Percentiles rank a stretch among this genome's conserved stretches.
Evolutionary conservation across 2,888 invertebrate genomes (phyloP).

Genomic region (Amblyjoppa proteus): DNA sequence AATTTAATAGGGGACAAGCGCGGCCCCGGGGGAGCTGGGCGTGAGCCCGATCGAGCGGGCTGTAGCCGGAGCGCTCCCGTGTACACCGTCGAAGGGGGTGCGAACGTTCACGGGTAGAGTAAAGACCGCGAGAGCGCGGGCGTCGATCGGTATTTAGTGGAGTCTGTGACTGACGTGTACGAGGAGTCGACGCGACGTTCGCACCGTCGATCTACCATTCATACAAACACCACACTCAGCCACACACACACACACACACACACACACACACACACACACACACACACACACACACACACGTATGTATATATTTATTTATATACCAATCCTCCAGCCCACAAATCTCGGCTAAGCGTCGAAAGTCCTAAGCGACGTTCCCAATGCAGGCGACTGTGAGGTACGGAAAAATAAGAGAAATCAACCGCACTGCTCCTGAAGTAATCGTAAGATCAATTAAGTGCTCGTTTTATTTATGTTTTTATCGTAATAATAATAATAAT

Average conservation of each 20-base stretch:
- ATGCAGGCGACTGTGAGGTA: background rate
- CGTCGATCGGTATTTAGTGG: conserved; percentile 84
- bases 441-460: conserved; percentile 41
- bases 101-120: conserved; percentile 43
- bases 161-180: conserved; percentile 83
- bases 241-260: background rate
- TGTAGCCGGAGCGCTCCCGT: conserved; percentile 50
- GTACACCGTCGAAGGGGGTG: conserved; percentile 43
- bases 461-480: conserved; percentile 10
- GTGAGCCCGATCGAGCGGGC: conserved; percentile 57
- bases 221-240: background rate
- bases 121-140: conserved; percentile 66
- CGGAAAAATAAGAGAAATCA: background rate
- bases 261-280: background rate
- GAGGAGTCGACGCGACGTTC: conserved; percentile 72
- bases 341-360: conserved; percentile 55
- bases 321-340: background rate
- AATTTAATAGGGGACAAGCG: conserved; percentile 80
- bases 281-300: background rate
- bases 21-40: conserved; percentile 46
- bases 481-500: too few species aligned
- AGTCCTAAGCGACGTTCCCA: conserved; percentile 12
- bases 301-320: background rate
- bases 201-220: conserved; percentile 58
- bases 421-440: background rate